Evolutionary conservation across 2,888 invertebrate species (phyloP).

Genomic region (Epiblema foenella): DNA sequence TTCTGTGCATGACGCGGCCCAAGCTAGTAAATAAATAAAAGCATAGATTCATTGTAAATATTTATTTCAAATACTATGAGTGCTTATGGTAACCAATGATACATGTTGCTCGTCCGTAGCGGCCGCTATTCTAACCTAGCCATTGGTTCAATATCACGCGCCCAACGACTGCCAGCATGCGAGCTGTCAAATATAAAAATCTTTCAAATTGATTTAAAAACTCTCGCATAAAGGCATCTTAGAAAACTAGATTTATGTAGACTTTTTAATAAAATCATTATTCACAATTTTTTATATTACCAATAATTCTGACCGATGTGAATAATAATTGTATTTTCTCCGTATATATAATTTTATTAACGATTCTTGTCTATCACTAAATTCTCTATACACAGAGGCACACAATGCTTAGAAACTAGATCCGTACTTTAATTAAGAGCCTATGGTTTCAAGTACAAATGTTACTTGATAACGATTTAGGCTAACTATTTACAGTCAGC

Average conservation of each 20-base stretch:
- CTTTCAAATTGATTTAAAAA: slow-evolving; percentile 55
- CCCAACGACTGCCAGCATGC: slow-evolving; percentile 68
- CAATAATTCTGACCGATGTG: slow-evolving; percentile 51
- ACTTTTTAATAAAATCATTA: slow-evolving; percentile 51
- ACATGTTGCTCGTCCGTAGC: slow-evolving; percentile 72
- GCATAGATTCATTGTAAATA: slow-evolving; percentile 76
- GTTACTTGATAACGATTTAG: slow-evolving; percentile 59
- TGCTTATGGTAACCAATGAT: slow-evolving; percentile 85
- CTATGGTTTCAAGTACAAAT: slow-evolving; percentile 61
- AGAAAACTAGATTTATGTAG: slow-evolving; percentile 64
- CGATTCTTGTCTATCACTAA: slow-evolving; percentile 61
- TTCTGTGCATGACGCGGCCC: no score
- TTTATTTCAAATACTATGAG: slow-evolving; percentile 84
- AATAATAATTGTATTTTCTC: slow-evolving; percentile 57
- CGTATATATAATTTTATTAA: slow-evolving; percentile 56
- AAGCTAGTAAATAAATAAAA: slow-evolving; percentile 41
- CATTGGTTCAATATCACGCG: slow-evolving; percentile 78
- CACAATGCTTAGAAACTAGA: slow-evolving; percentile 78
- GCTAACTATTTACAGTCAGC: slow-evolving; percentile 59
- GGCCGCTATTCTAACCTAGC: slow-evolving; percentile 68
- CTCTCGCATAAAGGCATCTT: slow-evolving; percentile 71
- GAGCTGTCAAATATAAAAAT: slow-evolving; percentile 52
- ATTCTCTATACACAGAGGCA: slow-evolving; percentile 81
- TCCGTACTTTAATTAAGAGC: slow-evolving; percentile 54
- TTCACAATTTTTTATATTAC: slow-evolving; percentile 53